Base-by-base conservation (phyloP, 1,140 invertebrate genomes). In the Psilanteris sp. region DNA sequence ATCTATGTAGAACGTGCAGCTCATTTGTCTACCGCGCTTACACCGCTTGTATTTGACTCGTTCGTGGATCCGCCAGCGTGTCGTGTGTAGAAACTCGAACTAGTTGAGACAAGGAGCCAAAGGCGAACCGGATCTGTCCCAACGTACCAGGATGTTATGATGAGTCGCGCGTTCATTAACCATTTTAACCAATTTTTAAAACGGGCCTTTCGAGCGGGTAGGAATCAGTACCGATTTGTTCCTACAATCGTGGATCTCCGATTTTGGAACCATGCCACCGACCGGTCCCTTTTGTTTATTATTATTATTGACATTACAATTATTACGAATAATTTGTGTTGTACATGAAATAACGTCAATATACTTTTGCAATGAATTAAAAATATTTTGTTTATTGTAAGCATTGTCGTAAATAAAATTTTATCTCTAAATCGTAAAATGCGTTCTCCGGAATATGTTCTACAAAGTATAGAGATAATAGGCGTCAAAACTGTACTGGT, bases 21-120 rank as follows among this genome's bases (percentile, higher is more conserved):
- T 82, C 84, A 87, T 87, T 87, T 86, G 85, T 87, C 85, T 87
- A 85, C 82, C 78, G 75, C 73, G 59, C 76, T 82, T 83, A 83
- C 76, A 67, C 71, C 31, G 36, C 26, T 57, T 79, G 74, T 71
- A 80, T 77, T 82, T 83, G 24, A 61, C 54, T 78, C 57, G 54
- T 41, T 59, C 68, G 52, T 59, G 41, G 67, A 22, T 64, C 64
- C 59, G 57, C 59, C 52, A 34, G 24, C 54, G 26, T 43, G 52
- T 77, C 73, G 70, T 61, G 54, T 48, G 62, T 44, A 80, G 76
- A 80, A 84, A 81, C 79, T 75, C 72, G 52, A 80, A 81, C 78
- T 77, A 59, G 24, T 43, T 41, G 39, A n/a, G 54, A 18, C 64
- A 15, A 50, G 26, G 48, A 70, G 70, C 76, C 71, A 78, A 67